These are phyloP conservation scores for Channa maculata DNA, from an alignment of 2,113 vertebrate genomes.

Conservation along the genomic window DNA sequence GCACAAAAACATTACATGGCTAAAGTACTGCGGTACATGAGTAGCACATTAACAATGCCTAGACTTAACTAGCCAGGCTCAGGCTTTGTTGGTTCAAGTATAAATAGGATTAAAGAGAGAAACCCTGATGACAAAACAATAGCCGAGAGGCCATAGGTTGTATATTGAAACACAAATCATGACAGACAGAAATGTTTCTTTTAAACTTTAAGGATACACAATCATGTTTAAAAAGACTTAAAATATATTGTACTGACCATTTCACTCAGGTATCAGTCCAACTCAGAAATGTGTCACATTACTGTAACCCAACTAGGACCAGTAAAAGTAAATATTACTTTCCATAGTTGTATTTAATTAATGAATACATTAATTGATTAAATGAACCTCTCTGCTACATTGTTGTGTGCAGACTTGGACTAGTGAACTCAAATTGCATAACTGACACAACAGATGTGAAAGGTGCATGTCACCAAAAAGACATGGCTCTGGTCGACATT, in stretches of 20 bases:
- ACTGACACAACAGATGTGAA: slow-evolving; percentile 46
- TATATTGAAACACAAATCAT: too few species aligned
- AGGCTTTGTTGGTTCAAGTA: slow-evolving; percentile 10
- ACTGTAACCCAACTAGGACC: neutral
- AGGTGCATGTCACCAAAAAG: slow-evolving; percentile 23
- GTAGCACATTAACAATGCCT: slow-evolving; percentile 36
- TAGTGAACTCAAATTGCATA: neutral
- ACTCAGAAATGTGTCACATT: neutral
- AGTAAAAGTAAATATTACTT: neutral
- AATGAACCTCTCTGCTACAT: neutral
- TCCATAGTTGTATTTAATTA: too few species aligned
- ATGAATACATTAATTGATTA: neutral
- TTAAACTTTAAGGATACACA: too few species aligned
- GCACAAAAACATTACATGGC: slow-evolving; percentile 28
- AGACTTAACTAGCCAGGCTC: slow-evolving; percentile 11
- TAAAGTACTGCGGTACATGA: slow-evolving; percentile 39
- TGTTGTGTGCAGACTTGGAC: neutral
- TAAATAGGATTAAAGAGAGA: slow-evolving; percentile 39
- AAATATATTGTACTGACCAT: neutral
- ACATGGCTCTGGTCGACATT: slow-evolving; percentile 8
- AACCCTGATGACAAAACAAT: slow-evolving; percentile 5
- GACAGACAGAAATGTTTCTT: too few species aligned
- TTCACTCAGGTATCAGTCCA: neutral
- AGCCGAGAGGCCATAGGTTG: too few species aligned
- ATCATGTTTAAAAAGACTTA: neutral